Base-by-base conservation (phyloP, 2,797 vertebrate genomes). In the Linurgus olivaceus region DNA sequence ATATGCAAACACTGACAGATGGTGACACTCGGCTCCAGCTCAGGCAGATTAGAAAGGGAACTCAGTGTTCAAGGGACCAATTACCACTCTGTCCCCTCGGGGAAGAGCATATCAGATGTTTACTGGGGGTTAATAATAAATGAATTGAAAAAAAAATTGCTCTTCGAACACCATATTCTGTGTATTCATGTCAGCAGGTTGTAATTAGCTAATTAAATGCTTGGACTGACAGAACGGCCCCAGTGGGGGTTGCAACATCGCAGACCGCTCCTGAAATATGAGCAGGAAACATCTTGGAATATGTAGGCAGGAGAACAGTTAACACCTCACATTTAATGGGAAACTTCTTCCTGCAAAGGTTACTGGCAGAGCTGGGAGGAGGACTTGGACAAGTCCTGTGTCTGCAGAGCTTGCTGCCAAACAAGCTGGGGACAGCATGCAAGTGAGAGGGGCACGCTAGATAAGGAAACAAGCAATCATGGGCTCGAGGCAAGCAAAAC, bases 131-230 rank as follows among this genome's bases (percentile, higher is more conserved):
- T 97, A 97, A 93, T 97, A 96, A 97, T 96, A 96, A 97, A 97
- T 96, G 97, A 97, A 96, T 96, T 97, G 96, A 94, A 97, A 97
- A 97, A 93, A 96, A 96, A 92, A 94, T 95, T 94, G 83, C 78
- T 87, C 96, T 94, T 93, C 66, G 90, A 96, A 95, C 94, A 94
- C 94, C 90, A 86, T 86, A 91, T 96, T 97, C 97, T 95, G 95
- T 96, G 95, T 96, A 93, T 97, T 94, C 96, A 85, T 97, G 97
- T 96, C 97, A 97, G 98, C 97, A 96, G 97, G 97, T 97, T 97
- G 97, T 97, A 97, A 98, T 98, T 97, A 97, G 98, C 96, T 97
- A 97, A 98, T 98, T 98, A 98, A 97, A 97, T 96, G 94, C 97
- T 96, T 94, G 95, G 97, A 96, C 97, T 97, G 97, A 97, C 97